These are phyloP conservation scores for Brenthis ino DNA, from an alignment of 2,888 invertebrate species.

Conservation along the genomic window DNA sequence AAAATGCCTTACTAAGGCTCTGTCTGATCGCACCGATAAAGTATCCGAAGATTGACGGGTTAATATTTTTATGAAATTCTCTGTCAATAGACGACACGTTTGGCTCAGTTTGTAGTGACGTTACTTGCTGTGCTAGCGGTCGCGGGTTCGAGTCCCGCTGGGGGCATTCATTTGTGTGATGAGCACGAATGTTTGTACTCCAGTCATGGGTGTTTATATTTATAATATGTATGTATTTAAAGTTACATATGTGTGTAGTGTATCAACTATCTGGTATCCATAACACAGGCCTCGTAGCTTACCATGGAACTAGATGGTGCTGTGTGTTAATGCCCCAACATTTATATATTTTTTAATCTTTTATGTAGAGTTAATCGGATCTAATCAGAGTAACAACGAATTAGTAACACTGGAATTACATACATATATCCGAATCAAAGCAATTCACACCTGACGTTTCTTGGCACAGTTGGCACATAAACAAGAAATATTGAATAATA, in stretches of 20 bases:
- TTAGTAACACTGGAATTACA: neutral
- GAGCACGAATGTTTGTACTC: too few species aligned
- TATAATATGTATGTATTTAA: too few species aligned
- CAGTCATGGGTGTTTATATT: too few species aligned
- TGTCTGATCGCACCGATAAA: slow-evolving; percentile 42
- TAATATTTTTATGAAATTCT: slow-evolving; percentile 34
- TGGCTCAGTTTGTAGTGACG: too few species aligned
- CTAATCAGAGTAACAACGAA: neutral
- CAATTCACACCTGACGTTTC: slow-evolving; percentile 8
- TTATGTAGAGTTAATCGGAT: slow-evolving; percentile 2
- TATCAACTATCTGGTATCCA: too few species aligned
- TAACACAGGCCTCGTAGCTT: too few species aligned
- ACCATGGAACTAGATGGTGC: too few species aligned
- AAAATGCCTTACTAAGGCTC: slow-evolving; percentile 48
- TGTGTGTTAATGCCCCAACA: too few species aligned
- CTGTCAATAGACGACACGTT: neutral
- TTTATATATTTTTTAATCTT: neutral
- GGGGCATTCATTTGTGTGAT: too few species aligned
- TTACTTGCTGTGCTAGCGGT: too few species aligned
- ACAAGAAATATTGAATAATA: slow-evolving; percentile 22
- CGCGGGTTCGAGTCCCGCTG: too few species aligned
- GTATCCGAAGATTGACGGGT: slow-evolving; percentile 40
- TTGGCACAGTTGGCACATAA: slow-evolving; percentile 25
- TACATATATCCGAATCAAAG: slow-evolving; percentile 4
- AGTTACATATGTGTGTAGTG: too few species aligned